A percentile compares a stretch with the other conserved stretches of the same genome.
These are phyloP conservation scores for Corythaixoides concolor DNA, from an alignment of 2,113 vertebrate genomes.

Conservation along the genomic window DNA sequence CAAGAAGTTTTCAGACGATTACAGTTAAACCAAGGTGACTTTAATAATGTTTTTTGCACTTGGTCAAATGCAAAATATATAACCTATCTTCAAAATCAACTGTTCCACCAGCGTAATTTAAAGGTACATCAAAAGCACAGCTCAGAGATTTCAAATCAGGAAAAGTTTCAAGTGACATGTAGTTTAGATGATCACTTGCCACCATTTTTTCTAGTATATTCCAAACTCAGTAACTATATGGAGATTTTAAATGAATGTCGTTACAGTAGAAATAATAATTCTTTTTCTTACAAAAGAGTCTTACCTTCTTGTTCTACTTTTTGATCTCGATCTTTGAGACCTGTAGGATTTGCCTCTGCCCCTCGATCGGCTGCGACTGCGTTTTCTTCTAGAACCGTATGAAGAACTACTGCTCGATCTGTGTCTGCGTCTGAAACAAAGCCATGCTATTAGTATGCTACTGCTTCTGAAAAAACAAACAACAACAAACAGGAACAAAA, in stretches of 20 bases:
- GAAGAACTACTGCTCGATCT: constrained; percentile 94
- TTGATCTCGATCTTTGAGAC: constrained; percentile 84
- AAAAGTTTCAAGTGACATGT: not conserved
- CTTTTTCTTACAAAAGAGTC: not conserved
- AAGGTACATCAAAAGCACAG: not conserved
- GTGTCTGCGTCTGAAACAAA: constrained; percentile 80
- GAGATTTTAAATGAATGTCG: not conserved
- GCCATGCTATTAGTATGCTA: not conserved
- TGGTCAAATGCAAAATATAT: not conserved
- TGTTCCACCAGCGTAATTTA: not conserved
- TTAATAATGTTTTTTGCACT: not conserved
- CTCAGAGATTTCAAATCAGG: not conserved
- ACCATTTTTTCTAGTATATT: not conserved
- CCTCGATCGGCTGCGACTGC: constrained; percentile 84
- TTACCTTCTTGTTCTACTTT: constrained; percentile 90
- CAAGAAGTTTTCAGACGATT: not conserved
- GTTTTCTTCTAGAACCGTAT: constrained; percentile 86
- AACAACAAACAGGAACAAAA: not conserved
- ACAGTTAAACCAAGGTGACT: not conserved
- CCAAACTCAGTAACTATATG: accelerated
- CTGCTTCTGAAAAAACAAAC: not conserved
- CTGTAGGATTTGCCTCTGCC: constrained; percentile 87
- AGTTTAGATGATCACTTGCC: not conserved
- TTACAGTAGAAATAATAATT: not conserved
- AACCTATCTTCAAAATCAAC: not conserved